Evolutionary conservation across 64 coral and sea anemone genomes (phyloP).

Genomic region (Dendronephthya gigantea): DNA sequence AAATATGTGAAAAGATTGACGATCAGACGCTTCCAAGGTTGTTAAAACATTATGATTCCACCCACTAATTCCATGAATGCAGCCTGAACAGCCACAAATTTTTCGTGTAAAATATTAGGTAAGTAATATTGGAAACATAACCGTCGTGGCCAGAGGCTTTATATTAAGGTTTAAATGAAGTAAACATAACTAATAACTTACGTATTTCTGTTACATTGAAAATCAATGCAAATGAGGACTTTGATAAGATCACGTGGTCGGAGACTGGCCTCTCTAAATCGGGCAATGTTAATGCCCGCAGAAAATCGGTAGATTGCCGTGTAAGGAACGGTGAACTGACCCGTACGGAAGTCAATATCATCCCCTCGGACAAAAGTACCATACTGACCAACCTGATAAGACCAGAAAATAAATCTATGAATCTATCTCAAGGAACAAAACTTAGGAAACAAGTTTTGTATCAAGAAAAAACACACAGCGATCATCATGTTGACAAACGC

Average conservation of each 20-base stretch:
- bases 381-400: constrained; percentile 50
- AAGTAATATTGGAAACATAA: too few species aligned
- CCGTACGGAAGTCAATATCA: constrained; percentile 50
- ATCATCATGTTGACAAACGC: too few species aligned
- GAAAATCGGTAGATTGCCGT: constrained; percentile 70
- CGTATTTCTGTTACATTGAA: constrained; percentile 73
- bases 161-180: too few species aligned
- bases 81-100: too few species aligned
- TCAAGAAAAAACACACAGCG: too few species aligned
- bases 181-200: constrained; percentile 41
- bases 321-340: constrained; percentile 59
- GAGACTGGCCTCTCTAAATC: constrained; percentile 66
- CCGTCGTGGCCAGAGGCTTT: too few species aligned
- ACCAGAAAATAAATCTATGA: not conserved
- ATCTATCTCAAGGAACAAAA: not conserved
- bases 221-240: constrained; percentile 82
- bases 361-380: constrained; percentile 86
- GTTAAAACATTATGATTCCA: too few species aligned
- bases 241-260: constrained; percentile 85
- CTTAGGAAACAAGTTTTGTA: not conserved
- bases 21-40: too few species aligned
- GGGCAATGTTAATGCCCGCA: constrained; percentile 42
- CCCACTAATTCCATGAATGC: too few species aligned
- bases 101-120: too few species aligned
- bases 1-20: too few species aligned